These are phyloP conservation scores for Parapristionchus giblindavisi DNA, from an alignment of 2,888 invertebrate genomes.

Conservation along the genomic window DNA sequence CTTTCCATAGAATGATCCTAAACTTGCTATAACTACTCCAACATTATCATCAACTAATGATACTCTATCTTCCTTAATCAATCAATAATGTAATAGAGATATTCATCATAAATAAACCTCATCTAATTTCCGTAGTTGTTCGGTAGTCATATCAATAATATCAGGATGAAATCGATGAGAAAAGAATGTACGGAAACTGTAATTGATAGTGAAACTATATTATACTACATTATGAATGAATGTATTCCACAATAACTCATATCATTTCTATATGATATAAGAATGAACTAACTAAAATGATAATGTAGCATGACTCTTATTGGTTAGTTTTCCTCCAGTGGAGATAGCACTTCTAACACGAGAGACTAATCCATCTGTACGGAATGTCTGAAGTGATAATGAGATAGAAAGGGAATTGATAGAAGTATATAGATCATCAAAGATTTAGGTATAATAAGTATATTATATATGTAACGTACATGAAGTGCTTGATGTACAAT, in stretches of 20 bases:
- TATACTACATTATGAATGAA: not conserved
- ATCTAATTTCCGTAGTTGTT: slow-evolving; percentile 36
- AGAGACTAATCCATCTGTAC: slow-evolving; percentile 62
- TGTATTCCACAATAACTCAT: too few relatives aligned
- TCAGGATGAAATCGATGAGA: slow-evolving; percentile 62
- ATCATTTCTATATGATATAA: not conserved
- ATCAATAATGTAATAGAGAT: not conserved
- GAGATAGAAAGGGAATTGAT: not conserved
- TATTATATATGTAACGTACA: slow-evolving; percentile 28
- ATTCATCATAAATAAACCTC: not conserved
- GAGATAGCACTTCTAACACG: slow-evolving; percentile 47
- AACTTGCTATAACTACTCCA: slow-evolving; percentile 31
- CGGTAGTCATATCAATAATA: slow-evolving; percentile 49
- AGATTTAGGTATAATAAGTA: too few relatives aligned
- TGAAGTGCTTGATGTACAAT: slow-evolving; percentile 48
- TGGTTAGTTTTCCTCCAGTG: slow-evolving; percentile 34
- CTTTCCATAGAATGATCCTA: slow-evolving; percentile 33
- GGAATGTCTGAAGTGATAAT: slow-evolving; percentile 44
- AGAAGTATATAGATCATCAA: too few relatives aligned
- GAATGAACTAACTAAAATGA: slow-evolving; percentile 56
- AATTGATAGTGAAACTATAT: not conserved
- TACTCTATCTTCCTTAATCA: slow-evolving; percentile 10
- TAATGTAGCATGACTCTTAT: slow-evolving; percentile 54
- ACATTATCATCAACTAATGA: slow-evolving; percentile 16
- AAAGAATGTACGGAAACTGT: slow-evolving; percentile 65